Conservation (phyloP, 2,888 invertebrate genomes). For the Dynastes hyllus region DNA sequence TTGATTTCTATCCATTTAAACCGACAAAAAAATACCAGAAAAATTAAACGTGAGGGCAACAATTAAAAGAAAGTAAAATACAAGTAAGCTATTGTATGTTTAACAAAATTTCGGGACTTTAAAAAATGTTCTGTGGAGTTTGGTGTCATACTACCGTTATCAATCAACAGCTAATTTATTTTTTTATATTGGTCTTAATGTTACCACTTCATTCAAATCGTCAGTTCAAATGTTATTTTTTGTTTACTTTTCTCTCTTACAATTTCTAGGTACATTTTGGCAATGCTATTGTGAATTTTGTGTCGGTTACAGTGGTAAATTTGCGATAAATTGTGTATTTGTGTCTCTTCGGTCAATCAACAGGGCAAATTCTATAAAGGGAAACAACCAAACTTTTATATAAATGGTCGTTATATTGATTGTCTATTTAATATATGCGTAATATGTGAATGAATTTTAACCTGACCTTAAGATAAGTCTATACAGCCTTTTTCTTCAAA, state of each 20-base stretch:
- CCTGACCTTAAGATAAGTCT: neutral
- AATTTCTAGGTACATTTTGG: constrained; percentile 47
- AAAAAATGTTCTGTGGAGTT: too few species aligned
- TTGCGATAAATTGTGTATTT: constrained; percentile 42
- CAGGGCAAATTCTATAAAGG: constrained; percentile 60
- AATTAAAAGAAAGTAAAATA: too few species aligned
- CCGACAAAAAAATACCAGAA: too few species aligned
- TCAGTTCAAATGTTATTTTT: neutral
- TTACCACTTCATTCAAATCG: too few species aligned
- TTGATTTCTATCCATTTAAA: too few species aligned
- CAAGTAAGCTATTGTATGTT: too few species aligned
- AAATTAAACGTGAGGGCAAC: too few species aligned
- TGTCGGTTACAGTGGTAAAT: constrained; percentile 21
- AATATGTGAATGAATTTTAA: constrained; percentile 8
- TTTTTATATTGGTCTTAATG: too few species aligned
- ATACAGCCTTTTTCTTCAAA: constrained; percentile 1
- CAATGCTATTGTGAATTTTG: constrained; percentile 35
- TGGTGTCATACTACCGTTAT: too few species aligned
- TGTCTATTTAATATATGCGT: constrained; percentile 10
- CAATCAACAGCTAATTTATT: neutral
- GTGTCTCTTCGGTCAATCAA: constrained; percentile 60
- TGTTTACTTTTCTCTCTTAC: neutral
- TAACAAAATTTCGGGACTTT: too few species aligned
- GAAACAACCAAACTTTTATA: constrained; percentile 37
- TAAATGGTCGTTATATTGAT: constrained; percentile 18